These are phyloP conservation scores for Volucella inflata DNA, from an alignment of 2,888 invertebrate species.

Conservation along the genomic window DNA sequence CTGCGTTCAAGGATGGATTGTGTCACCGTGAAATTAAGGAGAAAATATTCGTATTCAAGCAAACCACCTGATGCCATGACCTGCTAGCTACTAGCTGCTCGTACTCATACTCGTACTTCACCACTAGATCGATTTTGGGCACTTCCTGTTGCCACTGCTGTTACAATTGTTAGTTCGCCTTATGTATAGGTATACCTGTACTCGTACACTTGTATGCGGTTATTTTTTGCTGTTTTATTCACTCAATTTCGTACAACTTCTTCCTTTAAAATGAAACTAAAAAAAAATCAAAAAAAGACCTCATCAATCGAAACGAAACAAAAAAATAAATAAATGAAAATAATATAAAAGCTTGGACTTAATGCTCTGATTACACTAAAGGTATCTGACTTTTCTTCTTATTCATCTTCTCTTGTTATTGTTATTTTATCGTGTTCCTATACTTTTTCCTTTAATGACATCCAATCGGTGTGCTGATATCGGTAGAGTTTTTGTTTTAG, in stretches of 20 bases:
- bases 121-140: constrained; percentile 1
- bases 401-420: not conserved
- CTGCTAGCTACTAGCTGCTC: no score
- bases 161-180: not conserved
- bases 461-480: no score
- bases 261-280: not conserved
- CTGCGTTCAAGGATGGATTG: no score
- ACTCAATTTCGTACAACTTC: not conserved
- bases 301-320: not conserved
- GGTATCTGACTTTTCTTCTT: not conserved
- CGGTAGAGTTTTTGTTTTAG: no score
- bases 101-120: not conserved
- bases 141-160: constrained; percentile 6
- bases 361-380: constrained; percentile 51
- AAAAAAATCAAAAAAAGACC: not conserved
- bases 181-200: not conserved
- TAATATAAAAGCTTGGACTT: constrained; percentile 26
- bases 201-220: not conserved
- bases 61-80: not conserved
- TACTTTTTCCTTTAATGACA: not conserved
- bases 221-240: not conserved
- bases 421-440: not conserved
- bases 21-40: not conserved
- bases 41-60: no score
- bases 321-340: constrained; percentile 13